Conservation (phyloP, 2,113 vertebrate genomes). For the Grammomys dolichurus region DNA sequence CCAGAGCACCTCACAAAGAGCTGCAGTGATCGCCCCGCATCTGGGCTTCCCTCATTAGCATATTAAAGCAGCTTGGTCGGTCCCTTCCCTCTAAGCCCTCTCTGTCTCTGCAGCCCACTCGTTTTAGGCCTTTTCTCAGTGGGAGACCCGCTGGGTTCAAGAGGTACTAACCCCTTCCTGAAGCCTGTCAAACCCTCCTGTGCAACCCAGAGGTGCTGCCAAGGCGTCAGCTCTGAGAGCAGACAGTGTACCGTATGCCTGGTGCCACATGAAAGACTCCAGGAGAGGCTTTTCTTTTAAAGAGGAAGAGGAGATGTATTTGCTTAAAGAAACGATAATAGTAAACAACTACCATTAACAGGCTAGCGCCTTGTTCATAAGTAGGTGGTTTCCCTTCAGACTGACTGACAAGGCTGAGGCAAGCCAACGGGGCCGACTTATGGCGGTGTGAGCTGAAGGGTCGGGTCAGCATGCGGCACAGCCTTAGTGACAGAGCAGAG, state of each 20-base stretch:
- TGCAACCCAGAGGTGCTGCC: conserved; percentile 60
- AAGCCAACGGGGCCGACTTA: not conserved
- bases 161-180: conserved; percentile 86
- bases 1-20: conserved; percentile 87
- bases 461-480: not conserved
- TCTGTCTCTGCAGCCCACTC: conserved; percentile 86
- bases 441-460: not conserved
- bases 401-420: not conserved
- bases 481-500: not conserved
- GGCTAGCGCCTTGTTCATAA: not conserved
- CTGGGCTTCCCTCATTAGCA: conserved; percentile 89
- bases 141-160: conserved; percentile 86
- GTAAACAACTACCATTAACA: not conserved
- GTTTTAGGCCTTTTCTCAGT: conserved; percentile 84
- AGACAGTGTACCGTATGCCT: conserved; percentile 47
- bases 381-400: conserved; percentile 3
- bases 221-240: not conserved
- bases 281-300: conserved; percentile 37
- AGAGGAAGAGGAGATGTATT: not conserved
- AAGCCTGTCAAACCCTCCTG: conserved; percentile 75
- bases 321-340: not conserved
- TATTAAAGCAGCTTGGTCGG: conserved; percentile 90
- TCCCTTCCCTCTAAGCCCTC: conserved; percentile 86
- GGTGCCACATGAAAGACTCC: not conserved
- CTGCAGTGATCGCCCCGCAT: conserved; percentile 87